Base-by-base conservation (phyloP, 2,113 vertebrate genomes). In the Corythoichthys haematopterus region DNA sequence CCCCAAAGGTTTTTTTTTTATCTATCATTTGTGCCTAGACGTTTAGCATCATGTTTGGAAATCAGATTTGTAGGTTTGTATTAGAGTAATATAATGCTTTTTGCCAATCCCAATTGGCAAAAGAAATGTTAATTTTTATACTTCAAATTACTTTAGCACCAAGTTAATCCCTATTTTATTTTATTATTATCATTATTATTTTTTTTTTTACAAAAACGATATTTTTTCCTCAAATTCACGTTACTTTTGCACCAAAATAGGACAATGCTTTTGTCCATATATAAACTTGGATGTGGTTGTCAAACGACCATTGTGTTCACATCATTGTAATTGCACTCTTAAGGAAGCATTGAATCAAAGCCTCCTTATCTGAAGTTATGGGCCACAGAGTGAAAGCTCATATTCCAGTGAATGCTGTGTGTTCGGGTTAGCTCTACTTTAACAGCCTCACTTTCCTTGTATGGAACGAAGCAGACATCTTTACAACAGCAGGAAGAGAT, bases 341-440 rank as follows among this genome's bases (percentile, higher is more conserved):
- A 33, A 63, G 11, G 46, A 63, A 57, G 46, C 16, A 63, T 14
- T 10, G n/a, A 63, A 63, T 43, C 43, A 20, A 47, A 45, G 9
- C 38, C 43, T 8, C 61, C 43, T 57, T 33, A 33, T 57, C 12
- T 57, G 55, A 33, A 35, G 57, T 38, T 60, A 61, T 20, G 59
- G 4, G 3, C 38, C 12, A 40, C 2, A 11, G 40, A 28, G 20
- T 28, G 58, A 60, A 60, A 51, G 7, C 47, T 60, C 48, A 80
- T 73, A 70, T 78, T 12, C 66, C 57, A 11, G 50, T 75, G 69
- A 64, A 74, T 71, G 77, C 73, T 84, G 74, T 70, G 66, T 78
- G 68, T 77, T 65, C 62, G 37, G 78, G 69, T 69, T 78, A 78
- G 83, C 73, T 87, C 75, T 51, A 61, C 84, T 82, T 87, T 84